Conservation (phyloP, 2,113 vertebrate genomes). For the Ciconia boyciana region DNA sequence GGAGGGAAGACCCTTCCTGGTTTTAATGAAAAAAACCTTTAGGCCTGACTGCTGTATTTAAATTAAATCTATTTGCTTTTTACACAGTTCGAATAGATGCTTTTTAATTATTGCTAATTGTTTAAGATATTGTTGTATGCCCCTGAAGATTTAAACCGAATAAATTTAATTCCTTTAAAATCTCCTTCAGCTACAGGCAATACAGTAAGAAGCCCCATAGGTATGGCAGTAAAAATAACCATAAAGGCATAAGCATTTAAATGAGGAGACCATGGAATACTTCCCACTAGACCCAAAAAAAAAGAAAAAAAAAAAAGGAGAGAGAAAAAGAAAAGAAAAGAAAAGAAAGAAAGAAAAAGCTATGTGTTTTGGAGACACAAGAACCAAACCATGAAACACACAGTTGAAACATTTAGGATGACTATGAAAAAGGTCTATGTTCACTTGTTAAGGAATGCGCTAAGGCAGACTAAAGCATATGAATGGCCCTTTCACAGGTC, state of each 20-base stretch:
- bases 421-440: slow-evolving; percentile 92
- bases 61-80: slow-evolving; percentile 73
- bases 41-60: slow-evolving; percentile 60
- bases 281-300: slow-evolving; percentile 4
- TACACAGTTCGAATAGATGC: slow-evolving; percentile 65
- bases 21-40: slow-evolving; percentile 37
- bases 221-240: slow-evolving; percentile 71
- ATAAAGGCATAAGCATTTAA: slow-evolving; percentile 70
- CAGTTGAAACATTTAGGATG: slow-evolving; percentile 87
- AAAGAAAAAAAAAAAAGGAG: not conserved
- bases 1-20: not conserved
- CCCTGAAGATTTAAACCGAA: slow-evolving; percentile 68
- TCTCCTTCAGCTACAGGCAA: slow-evolving; percentile 65
- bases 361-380: slow-evolving; percentile 76
- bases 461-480: slow-evolving; percentile 87
- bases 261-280: slow-evolving; percentile 62
- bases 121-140: slow-evolving; percentile 68
- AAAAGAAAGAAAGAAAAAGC: not conserved
- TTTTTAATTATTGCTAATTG: slow-evolving; percentile 80
- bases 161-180: slow-evolving; percentile 70
- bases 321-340: not conserved
- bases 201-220: slow-evolving; percentile 72
- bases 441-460: slow-evolving; percentile 88
- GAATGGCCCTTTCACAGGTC: slow-evolving; percentile 98
- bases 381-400: slow-evolving; percentile 79